Base-by-base conservation (phyloP, 2,797 vertebrate genomes). In the Sebastes alutus region DNA sequence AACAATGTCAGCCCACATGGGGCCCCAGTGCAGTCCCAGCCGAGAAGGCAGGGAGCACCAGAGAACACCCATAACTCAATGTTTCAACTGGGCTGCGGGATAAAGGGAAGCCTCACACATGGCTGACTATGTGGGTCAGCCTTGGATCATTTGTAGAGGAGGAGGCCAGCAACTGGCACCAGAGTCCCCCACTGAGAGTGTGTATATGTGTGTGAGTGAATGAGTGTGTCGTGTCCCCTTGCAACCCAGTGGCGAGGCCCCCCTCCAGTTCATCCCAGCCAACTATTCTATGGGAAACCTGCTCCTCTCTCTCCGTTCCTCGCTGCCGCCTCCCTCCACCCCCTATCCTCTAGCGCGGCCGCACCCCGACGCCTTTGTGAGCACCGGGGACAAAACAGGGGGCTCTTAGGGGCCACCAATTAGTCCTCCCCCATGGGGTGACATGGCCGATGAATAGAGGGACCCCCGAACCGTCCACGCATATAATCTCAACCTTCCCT, bases 341-440 rank as follows among this genome's bases (percentile, higher is more conserved):
- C 76, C 83, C 84, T 38, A 35, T 80, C 84, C 73, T 88, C 75
- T 92, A 42, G 86, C 58, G 82, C 92, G 68, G 83, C 81, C 87
- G 87, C 90, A 93, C 88, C 86, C 92, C 81, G 38, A 90, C 78
- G 93, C 90, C 93, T 96, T 96, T 96, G 94, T 95, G 91, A 91
- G 87, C 77, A 77, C 73, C 14, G 59, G 81, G 90, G 90, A 93
- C 91, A 94, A 95, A 95, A 93, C 90, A 91, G 92, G 87, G 93
- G 89, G 89, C 83, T 93, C 90, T 89, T 88, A 89, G 88, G 92
- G 94, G 92, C 92, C 93, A 94, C 94, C 96, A 96, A 96, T 96
- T 96, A 96, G 96, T 93, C 86, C 93, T 95, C 93, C 95, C 93
- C 94, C 94, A 95, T 93, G 94, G 94, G 94, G 95, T 92, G 91